phyloP scores from a whole-genome alignment of 2,113 vertebrate genomes.

The Cygnus buccinator region DNA sequence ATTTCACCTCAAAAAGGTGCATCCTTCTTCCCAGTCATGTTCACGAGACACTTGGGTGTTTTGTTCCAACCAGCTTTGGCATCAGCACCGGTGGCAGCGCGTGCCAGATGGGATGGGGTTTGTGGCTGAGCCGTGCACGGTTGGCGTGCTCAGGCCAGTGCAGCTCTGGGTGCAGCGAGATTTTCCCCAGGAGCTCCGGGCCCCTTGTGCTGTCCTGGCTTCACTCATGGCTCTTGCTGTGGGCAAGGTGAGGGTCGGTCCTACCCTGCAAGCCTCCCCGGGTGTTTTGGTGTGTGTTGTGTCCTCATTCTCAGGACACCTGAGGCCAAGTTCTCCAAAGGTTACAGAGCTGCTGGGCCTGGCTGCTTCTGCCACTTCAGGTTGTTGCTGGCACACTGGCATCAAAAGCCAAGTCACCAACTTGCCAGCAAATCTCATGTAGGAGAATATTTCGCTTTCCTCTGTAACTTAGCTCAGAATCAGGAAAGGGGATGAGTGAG shows the following conservation, averaged over 20 bases:
- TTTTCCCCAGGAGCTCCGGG: background rate
- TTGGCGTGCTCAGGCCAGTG: background rate
- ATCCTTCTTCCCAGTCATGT: rapidly evolving
- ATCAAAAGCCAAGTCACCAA: background rate
- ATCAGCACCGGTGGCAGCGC: background rate
- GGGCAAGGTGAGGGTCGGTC: background rate
- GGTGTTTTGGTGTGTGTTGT: background rate
- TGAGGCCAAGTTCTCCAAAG: background rate
- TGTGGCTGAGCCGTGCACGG: rapidly evolving
- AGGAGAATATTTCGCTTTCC: background rate
- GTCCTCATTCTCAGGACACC: background rate
- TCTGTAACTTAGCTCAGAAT: background rate
- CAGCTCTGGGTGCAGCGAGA: background rate
- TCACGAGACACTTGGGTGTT: background rate
- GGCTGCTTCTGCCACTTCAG: background rate
- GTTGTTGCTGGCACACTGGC: background rate
- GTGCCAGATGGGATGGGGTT: rapidly evolving
- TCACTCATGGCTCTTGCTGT: background rate
- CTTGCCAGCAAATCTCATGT: background rate
- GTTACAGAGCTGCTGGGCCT: background rate
- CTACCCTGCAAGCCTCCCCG: background rate
- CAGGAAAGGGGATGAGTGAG: background rate
- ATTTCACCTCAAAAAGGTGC: background rate
- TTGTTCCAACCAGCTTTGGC: background rate
- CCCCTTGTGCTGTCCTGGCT: too few species aligned